Percentiles rank a stretch among this genome's conserved stretches.
These are phyloP conservation scores for Ophion ventricosus DNA, from an alignment of 2,888 invertebrate genomes.

Conservation along the genomic window DNA sequence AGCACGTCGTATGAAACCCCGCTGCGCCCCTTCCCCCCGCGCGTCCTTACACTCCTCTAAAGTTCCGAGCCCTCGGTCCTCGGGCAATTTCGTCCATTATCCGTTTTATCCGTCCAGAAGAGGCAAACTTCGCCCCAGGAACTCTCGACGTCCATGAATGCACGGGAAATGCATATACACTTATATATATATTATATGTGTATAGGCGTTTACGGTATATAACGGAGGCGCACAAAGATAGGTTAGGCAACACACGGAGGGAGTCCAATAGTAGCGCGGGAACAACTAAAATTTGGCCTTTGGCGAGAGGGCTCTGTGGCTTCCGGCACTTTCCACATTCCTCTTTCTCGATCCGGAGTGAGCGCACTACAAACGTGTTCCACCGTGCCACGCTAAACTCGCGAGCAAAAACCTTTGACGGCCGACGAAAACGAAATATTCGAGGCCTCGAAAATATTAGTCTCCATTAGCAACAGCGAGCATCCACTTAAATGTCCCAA, in stretches of 20 bases:
- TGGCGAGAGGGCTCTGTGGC: slow-evolving; percentile 56
- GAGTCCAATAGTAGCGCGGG: slow-evolving; percentile 40
- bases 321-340: slow-evolving; percentile 64
- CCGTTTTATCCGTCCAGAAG: slow-evolving; percentile 64
- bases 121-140: slow-evolving; percentile 64
- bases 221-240: slow-evolving; percentile 16
- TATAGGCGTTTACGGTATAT: background rate
- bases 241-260: slow-evolving; percentile 28
- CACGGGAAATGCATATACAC: slow-evolving; percentile 47
- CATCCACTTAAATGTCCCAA: slow-evolving; percentile 35
- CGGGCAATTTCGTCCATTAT: slow-evolving; percentile 68
- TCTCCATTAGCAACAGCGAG: slow-evolving; percentile 53
- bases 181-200: background rate
- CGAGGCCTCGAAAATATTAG: slow-evolving; percentile 52
- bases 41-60: slow-evolving; percentile 32
- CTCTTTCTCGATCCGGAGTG: slow-evolving; percentile 41
- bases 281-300: slow-evolving; percentile 61
- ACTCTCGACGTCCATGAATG: slow-evolving; percentile 58
- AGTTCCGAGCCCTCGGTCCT: slow-evolving; percentile 54
- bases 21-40: slow-evolving; percentile 44
- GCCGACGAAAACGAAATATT: slow-evolving; percentile 54
- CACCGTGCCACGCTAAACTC: background rate
- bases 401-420: slow-evolving; percentile 57
- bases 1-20: slow-evolving; percentile 51
- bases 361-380: slow-evolving; percentile 28